These are phyloP conservation scores for Trachelus tabidus DNA, from an alignment of 2,888 invertebrate genomes.

Conservation along the genomic window DNA sequence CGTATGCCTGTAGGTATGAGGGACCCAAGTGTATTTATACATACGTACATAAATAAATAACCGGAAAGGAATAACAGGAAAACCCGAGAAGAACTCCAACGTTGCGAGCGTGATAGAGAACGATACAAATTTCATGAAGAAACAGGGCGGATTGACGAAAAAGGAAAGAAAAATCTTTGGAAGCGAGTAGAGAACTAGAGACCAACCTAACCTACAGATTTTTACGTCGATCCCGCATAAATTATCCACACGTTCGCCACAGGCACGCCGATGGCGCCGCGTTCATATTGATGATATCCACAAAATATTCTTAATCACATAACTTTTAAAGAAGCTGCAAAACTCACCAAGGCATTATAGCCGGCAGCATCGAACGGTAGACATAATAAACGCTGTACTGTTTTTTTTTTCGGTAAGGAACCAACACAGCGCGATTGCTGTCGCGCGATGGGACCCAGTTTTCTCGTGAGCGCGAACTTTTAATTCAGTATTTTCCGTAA, in stretches of 20 bases:
- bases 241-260: constrained; percentile 8
- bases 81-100: constrained; percentile 2
- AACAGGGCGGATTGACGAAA: constrained; percentile 15
- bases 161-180: constrained; percentile 31
- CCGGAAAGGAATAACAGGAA: not conserved
- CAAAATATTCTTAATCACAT: not conserved
- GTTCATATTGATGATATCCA: not conserved
- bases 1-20: constrained; percentile 22
- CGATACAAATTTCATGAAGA: constrained; percentile 17
- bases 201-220: constrained; percentile 59
- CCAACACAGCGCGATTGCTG: constrained; percentile 35
- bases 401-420: constrained; percentile 40
- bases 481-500: constrained; percentile 15
- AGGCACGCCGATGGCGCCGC: not conserved
- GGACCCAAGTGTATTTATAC: constrained; percentile 40
- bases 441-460: not conserved
- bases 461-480: constrained; percentile 3
- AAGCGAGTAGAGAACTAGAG: constrained; percentile 42
- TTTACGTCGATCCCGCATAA: constrained; percentile 36
- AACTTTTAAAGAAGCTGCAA: not conserved
- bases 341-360: constrained; percentile 50
- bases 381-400: constrained; percentile 31
- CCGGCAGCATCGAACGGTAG: constrained; percentile 29
- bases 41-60: constrained; percentile 45
- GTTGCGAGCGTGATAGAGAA: constrained; percentile 14